Evolutionary conservation across 2,888 invertebrate genomes (phyloP), one percentile per base, ranked within the genome.

Genomic region (Polydesmus complanatus): DNA sequence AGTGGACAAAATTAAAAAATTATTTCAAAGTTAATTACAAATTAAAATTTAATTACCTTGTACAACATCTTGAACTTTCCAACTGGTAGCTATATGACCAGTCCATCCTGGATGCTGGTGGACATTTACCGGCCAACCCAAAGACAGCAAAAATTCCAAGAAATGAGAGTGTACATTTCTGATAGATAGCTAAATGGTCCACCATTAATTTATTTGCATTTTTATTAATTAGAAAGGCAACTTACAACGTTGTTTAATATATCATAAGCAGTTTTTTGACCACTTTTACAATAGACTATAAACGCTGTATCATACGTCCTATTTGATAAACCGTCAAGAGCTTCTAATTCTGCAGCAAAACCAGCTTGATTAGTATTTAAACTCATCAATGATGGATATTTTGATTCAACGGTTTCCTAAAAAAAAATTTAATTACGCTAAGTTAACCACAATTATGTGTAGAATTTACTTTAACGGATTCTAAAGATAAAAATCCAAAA

Each of bases 101-200:
- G 93, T 88, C 96, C 96, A 97, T 27, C 93, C 94, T 51, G 90
- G 86, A 78, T 95, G 95, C 22, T 83, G 83, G 51, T 81, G 79
- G 26, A 94, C 85, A 64, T 83, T 83, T 14, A 95, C 91, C 0
- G 92, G 85, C 82, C 87, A 87, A 14, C 97, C 97, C 48, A 98
- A 77, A 0, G 90, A 85, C 69, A 78, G 77, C 21, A 83, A 69
- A 65, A 82, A 78, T 68, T 79, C 79, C 64, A 79, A 70, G 70
- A 81, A 83, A 68, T 81, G 79, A 1, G 73, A 70, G 67, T 74
- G 74, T 0, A 78, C 75, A 61, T 70, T 70, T 54, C 19, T 54
- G 11, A 0, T 25, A 8, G 37, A 37, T 37, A 37, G 37, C 37
- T 54, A 25, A 19, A 51, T 51, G 5, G 3, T n/a, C n/a, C n/a